Evolutionary conservation across 2,113 vertebrate genomes (phyloP).

Genomic region (Cygnus buccinator): DNA sequence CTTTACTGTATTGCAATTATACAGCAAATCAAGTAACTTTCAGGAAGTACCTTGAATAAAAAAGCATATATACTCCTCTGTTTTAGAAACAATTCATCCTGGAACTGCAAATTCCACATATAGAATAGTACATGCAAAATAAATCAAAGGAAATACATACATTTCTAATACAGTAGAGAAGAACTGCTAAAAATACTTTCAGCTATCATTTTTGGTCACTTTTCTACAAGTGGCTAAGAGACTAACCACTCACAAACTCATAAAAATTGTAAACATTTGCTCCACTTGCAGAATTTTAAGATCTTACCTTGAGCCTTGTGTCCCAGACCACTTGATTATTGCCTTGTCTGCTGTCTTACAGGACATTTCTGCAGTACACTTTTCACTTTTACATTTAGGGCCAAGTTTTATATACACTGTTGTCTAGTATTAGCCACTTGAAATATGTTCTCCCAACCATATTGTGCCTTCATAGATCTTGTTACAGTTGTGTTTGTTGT

Average conservation of each 20-base stretch:
- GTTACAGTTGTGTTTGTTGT: not conserved
- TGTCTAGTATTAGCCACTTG: not conserved
- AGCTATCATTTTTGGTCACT: accelerated
- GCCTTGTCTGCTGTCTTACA: not conserved
- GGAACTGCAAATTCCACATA: not conserved
- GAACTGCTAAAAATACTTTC: not conserved
- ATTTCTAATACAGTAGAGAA: not conserved
- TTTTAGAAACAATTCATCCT: not conserved
- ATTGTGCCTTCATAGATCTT: not conserved
- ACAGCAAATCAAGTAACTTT: not conserved
- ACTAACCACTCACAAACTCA: not conserved
- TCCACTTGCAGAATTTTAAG: not conserved
- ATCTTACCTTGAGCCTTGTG: not conserved
- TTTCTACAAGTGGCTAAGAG: not conserved
- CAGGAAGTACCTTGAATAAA: not conserved
- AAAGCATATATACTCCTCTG: not conserved
- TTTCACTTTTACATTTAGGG: not conserved
- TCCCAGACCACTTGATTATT: not conserved
- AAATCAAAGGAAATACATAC: not conserved
- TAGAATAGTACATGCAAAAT: not conserved
- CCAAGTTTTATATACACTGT: not conserved
- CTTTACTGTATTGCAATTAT: not conserved
- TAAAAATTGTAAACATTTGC: not conserved
- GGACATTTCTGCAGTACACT: not conserved
- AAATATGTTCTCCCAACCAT: not conserved